Conservation (phyloP, 2,113 vertebrate species). For the Addax nasomaculatus region DNA sequence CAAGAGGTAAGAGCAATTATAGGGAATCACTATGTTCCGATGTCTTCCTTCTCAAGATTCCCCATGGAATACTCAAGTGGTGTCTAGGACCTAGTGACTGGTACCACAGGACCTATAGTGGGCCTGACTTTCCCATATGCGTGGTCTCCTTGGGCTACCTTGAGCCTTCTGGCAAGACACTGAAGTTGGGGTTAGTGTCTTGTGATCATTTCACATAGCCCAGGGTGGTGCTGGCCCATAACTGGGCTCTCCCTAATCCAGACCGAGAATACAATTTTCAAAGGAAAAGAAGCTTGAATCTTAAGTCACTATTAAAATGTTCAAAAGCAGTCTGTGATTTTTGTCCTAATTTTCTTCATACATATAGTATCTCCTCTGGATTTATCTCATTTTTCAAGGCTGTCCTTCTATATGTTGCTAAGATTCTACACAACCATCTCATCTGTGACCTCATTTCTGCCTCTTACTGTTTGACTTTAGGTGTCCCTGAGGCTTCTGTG, state of each 20-base stretch:
- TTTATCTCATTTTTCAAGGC: neutral
- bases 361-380: neutral
- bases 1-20: neutral
- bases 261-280: neutral
- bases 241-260: neutral
- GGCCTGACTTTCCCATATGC: neutral
- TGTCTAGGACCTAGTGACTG: neutral
- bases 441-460: neutral
- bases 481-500: neutral
- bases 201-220: neutral
- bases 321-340: neutral
- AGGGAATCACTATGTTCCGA: neutral
- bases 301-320: neutral
- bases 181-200: neutral
- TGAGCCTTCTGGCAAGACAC: neutral
- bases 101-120: neutral
- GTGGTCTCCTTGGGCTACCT: neutral
- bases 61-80: neutral
- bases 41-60: neutral
- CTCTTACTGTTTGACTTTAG: neutral
- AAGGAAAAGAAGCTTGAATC: neutral
- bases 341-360: neutral
- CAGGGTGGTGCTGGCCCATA: neutral
- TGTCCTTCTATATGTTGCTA: neutral
- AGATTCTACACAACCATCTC: neutral